Percentiles rank a stretch among this genome's conserved stretches.
These are phyloP conservation scores for Protodeltote pygarga DNA, from an alignment of 2,888 invertebrate genomes.

Conservation along the genomic window DNA sequence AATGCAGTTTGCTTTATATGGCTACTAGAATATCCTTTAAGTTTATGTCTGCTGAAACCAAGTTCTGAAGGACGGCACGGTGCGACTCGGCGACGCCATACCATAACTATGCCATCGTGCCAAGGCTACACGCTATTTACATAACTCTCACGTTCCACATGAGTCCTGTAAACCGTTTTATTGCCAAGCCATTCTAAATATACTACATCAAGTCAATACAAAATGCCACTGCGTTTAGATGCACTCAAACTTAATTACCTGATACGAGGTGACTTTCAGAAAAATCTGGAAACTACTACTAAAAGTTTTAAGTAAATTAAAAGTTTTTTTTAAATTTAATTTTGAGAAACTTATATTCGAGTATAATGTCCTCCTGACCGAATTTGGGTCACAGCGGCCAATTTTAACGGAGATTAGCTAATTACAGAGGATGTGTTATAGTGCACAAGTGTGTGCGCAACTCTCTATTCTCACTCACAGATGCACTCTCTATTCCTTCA, in stretches of 20 bases:
- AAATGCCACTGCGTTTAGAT: slow-evolving; percentile 11
- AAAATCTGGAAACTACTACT: neutral
- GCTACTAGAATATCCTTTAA: slow-evolving; percentile 25
- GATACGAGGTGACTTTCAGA: neutral
- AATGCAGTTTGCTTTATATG: too few relatives aligned
- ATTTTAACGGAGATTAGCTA: too few relatives aligned
- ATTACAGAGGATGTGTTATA: too few relatives aligned
- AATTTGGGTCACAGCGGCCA: too few relatives aligned
- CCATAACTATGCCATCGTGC: slow-evolving; percentile 66
- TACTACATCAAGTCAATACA: slow-evolving; percentile 15
- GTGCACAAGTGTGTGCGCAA: too few relatives aligned
- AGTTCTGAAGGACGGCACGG: slow-evolving; percentile 38
- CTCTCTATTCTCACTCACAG: too few relatives aligned
- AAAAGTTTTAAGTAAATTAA: too few relatives aligned
- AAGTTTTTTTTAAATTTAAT: neutral
- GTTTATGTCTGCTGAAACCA: slow-evolving; percentile 19
- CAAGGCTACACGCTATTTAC: slow-evolving; percentile 67
- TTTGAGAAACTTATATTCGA: too few relatives aligned
- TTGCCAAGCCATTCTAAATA: slow-evolving; percentile 35
- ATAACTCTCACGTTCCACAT: slow-evolving; percentile 62
- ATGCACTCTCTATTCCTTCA: too few relatives aligned
- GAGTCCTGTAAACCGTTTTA: slow-evolving; percentile 43
- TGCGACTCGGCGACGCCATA: slow-evolving; percentile 47
- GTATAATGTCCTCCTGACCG: too few relatives aligned
- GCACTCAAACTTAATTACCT: slow-evolving; percentile 13